phyloP scores from a whole-genome alignment of 2,888 invertebrate species.

The Druceiella hillmani region DNA sequence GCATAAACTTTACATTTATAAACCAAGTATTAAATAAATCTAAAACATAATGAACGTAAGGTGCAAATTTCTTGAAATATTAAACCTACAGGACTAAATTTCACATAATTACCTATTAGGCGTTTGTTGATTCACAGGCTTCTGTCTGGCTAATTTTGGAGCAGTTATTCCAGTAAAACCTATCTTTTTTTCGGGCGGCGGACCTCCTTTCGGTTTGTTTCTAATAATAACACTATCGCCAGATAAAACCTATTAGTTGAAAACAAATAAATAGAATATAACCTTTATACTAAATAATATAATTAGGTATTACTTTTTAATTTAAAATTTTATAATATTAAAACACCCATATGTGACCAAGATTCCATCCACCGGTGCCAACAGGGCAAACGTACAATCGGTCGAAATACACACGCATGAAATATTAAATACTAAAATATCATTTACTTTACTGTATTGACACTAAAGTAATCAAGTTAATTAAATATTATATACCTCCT shows the following conservation, averaged over 20 bases:
- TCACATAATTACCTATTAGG: no score
- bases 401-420: no score
- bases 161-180: constrained; percentile 88
- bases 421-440: no score
- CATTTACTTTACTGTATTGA: no score
- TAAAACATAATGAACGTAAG: no score
- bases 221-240: constrained; percentile 94
- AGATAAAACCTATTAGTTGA: constrained; percentile 72
- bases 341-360: background rate
- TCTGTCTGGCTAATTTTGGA: constrained; percentile 68
- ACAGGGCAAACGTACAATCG: constrained; percentile 47
- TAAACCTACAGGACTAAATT: no score
- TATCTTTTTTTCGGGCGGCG: constrained; percentile 87
- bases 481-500: no score
- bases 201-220: constrained; percentile 79
- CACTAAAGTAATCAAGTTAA: no score
- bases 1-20: no score
- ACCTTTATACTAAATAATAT: constrained; percentile 2
- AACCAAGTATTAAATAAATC: no score
- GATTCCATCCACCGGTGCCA: constrained; percentile 34
- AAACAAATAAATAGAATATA: constrained; percentile 1
- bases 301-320: background rate
- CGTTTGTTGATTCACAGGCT: no score
- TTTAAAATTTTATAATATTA: constrained; percentile 4
- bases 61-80: no score